Percentiles rank a stretch among this genome's conserved stretches.
Evolutionary conservation across 2,113 vertebrate genomes (phyloP).

Genomic region (Edolisoma coerulescens): DNA sequence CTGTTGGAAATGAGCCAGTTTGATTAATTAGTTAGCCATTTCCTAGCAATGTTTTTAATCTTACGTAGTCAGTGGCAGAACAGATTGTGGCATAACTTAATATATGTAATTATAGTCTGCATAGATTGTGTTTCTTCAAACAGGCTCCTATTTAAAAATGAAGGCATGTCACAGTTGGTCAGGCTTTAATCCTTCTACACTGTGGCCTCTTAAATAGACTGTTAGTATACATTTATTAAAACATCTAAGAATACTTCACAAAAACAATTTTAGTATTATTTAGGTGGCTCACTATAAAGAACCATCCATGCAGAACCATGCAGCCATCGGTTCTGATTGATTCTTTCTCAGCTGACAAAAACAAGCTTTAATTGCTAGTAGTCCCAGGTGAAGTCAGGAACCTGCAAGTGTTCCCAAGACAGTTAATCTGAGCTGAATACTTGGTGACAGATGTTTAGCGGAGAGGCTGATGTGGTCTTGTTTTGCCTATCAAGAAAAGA

Average conservation of each 20-base stretch:
- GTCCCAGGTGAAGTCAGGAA: background rate
- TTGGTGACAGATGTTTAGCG: background rate
- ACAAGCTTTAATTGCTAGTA: background rate
- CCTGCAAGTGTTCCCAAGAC: background rate
- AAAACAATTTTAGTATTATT: constrained; percentile 34
- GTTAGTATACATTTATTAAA: constrained; percentile 12
- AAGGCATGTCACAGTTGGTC: background rate
- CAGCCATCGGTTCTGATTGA: background rate
- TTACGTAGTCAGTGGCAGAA: background rate
- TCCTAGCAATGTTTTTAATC: background rate
- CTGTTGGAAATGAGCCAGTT: background rate
- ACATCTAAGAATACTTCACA: background rate
- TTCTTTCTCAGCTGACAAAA: background rate
- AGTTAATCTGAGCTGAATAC: background rate
- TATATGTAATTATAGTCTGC: background rate
- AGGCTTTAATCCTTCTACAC: constrained; percentile 10
- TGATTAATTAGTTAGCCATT: background rate
- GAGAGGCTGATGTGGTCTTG: background rate
- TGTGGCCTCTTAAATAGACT: background rate
- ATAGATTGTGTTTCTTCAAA: background rate
- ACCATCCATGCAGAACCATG: background rate
- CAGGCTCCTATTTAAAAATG: background rate
- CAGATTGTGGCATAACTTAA: background rate
- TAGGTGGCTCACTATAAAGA: background rate
- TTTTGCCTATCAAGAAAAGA: background rate